phyloP scores from a whole-genome alignment of 37 sponge, comb jelly and placozoan genomes.

The Lycopodina hypogea region DNA sequence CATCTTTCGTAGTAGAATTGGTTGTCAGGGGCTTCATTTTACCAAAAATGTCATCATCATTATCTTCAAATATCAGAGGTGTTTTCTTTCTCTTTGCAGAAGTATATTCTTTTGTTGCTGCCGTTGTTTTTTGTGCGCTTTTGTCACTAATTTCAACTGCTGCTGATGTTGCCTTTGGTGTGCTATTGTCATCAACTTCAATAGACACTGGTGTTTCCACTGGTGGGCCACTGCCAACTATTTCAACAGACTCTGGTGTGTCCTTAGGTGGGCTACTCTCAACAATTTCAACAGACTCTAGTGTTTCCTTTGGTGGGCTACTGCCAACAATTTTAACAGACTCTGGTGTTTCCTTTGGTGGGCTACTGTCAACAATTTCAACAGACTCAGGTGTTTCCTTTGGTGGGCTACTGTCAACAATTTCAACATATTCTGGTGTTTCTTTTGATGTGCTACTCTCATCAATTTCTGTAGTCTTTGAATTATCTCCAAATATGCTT shows the following conservation, averaged over 20 bases:
- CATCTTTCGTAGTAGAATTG: not conserved
- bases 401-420: not conserved
- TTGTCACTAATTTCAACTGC: not conserved
- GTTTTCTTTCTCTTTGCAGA: not conserved
- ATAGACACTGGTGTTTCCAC: too few relatives aligned
- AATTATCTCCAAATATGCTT: too few relatives aligned
- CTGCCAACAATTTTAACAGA: not conserved
- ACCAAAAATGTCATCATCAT: conserved; percentile 9
- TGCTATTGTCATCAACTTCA: not conserved
- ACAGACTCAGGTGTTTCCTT: not conserved
- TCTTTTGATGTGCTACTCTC: not conserved
- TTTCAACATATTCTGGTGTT: not conserved
- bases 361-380: not conserved
- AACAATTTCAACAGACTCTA: not conserved
- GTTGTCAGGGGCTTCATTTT: not conserved
- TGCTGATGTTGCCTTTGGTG: not conserved
- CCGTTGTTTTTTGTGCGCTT: not conserved
- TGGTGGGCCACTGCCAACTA: too few relatives aligned
- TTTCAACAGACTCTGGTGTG: too few relatives aligned
- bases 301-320: not conserved
- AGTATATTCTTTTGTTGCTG: not conserved
- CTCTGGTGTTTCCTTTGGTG: not conserved
- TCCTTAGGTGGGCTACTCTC: not conserved
- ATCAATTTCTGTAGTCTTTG: not conserved
- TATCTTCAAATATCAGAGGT: not conserved